These are phyloP conservation scores for Sminthurides bifidus DNA, from an alignment of 1,140 invertebrate species.

Conservation along the genomic window DNA sequence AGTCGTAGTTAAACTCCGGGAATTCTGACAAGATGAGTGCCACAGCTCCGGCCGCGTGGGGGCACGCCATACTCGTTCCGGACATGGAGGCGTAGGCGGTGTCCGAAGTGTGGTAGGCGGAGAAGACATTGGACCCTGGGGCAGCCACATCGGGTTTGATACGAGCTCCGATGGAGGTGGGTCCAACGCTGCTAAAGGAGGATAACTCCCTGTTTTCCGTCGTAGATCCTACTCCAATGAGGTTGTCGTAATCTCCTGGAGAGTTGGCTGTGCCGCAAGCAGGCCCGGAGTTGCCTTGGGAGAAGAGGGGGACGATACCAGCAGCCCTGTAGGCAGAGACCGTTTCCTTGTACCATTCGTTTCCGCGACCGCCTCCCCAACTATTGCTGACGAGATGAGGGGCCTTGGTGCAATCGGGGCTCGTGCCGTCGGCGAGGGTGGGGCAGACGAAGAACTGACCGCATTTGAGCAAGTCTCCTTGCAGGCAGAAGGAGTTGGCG, in stretches of 20 bases:
- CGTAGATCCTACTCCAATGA: background rate
- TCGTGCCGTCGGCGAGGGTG: background rate
- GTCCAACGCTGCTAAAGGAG: background rate
- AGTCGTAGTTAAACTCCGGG: background rate
- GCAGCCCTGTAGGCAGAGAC: background rate
- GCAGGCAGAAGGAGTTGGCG: background rate
- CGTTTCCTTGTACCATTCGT: background rate
- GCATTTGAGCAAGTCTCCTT: background rate
- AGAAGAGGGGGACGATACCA: background rate
- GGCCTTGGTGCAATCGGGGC: conserved; percentile 7
- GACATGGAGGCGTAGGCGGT: background rate
- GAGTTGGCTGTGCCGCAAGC: background rate
- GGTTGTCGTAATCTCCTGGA: background rate
- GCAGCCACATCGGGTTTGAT: conserved; percentile 11
- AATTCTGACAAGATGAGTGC: background rate
- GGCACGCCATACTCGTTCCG: background rate
- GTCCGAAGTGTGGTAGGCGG: background rate
- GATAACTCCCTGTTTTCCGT: background rate
- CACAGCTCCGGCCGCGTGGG: conserved; percentile 11
- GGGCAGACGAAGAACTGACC: conserved; percentile 7
- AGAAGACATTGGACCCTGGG: background rate
- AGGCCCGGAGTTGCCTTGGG: background rate
- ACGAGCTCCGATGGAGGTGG: background rate
- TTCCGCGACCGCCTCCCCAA: background rate
- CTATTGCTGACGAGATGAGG: conserved; percentile 6